These are phyloP conservation scores for Poeciliopsis prolifica DNA, from an alignment of 2,113 vertebrate species.

Conservation along the genomic window DNA sequence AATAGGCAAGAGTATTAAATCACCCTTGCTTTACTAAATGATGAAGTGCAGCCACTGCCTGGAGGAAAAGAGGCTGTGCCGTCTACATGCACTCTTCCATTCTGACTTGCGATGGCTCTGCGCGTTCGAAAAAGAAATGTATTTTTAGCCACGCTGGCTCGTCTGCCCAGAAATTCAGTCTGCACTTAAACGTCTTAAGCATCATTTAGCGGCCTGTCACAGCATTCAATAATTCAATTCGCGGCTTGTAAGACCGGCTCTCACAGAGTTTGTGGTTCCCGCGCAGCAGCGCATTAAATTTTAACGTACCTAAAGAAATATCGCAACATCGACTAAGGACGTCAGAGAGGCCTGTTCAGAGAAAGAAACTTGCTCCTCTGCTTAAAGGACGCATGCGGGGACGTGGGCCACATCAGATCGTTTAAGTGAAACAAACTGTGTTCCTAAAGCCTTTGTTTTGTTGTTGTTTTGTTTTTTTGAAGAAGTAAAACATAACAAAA, in stretches of 20 bases:
- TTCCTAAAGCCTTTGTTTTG: neutral
- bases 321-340: neutral
- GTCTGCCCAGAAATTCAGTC: neutral
- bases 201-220: neutral
- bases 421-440: neutral
- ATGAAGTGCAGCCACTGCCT: slow-evolving; percentile 32
- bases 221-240: slow-evolving; percentile 5
- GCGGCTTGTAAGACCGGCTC: neutral
- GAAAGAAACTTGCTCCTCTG: neutral
- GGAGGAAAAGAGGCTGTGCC: slow-evolving; percentile 23
- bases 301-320: neutral
- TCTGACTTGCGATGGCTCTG: neutral
- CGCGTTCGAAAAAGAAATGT: neutral
- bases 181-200: neutral
- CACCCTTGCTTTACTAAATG: slow-evolving; percentile 49
- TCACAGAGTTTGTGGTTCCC: neutral
- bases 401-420: neutral
- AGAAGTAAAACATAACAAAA: too few relatives aligned
- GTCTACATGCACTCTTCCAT: neutral
- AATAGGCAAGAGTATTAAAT: slow-evolving; percentile 42
- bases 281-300: neutral
- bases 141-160: slow-evolving; percentile 3
- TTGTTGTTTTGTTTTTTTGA: neutral
- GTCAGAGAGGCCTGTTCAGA: neutral
- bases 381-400: too few relatives aligned